Evolutionary conservation across 2,113 vertebrate species (phyloP).

Genomic region (Halcyon senegalensis): DNA sequence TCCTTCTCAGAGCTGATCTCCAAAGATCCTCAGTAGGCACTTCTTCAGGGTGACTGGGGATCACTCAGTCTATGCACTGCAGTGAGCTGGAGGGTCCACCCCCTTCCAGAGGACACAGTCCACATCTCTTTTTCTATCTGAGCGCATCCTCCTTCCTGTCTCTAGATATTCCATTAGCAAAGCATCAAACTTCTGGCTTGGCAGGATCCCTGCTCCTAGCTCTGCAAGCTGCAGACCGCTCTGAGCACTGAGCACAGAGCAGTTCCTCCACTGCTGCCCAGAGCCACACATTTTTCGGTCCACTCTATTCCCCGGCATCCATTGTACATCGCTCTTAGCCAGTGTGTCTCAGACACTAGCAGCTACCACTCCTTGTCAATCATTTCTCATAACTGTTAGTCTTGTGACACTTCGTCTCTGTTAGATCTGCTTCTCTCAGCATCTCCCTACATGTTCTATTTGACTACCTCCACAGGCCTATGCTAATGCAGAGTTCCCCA

Average conservation of each 20-base stretch:
- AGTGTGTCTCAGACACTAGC: neutral
- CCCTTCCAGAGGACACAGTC: neutral
- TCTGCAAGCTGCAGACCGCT: neutral
- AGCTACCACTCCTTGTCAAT: neutral
- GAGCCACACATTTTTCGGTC: neutral
- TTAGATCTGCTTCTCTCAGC: neutral
- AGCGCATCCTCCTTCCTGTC: neutral
- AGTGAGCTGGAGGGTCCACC: neutral
- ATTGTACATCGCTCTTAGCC: neutral
- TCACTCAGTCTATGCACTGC: fast-evolving
- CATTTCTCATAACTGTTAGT: neutral
- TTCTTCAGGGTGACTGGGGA: neutral
- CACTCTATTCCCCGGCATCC: neutral
- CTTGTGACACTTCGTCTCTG: neutral
- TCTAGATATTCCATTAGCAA: neutral
- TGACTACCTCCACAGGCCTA: neutral
- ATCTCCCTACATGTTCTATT: neutral
- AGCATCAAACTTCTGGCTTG: neutral
- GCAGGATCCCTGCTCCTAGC: neutral
- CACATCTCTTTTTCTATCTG: neutral
- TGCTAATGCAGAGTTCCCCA: neutral
- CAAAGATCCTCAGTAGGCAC: neutral
- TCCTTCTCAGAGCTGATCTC: neutral
- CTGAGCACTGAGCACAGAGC: neutral
- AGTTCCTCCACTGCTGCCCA: neutral